A percentile compares a stretch with the other conserved stretches of the same genome.
Conservation (phyloP, 2,888 invertebrate species). For the Spilosoma lubricipeda region DNA sequence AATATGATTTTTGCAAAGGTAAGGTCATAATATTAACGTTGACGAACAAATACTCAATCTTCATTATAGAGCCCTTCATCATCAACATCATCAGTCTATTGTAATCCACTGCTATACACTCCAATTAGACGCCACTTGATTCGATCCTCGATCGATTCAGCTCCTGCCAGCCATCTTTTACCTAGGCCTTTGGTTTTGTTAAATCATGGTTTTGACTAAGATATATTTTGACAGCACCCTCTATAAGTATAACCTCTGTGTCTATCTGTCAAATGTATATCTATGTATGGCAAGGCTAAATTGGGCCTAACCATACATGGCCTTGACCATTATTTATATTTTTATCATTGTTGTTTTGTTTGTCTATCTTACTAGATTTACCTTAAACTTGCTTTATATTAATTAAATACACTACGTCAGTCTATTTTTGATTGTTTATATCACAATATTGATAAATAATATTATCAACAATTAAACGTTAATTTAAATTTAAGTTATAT, state of each 20-base stretch:
- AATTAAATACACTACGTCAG: too few species aligned
- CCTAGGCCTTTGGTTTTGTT: not conserved
- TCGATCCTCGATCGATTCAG: too few species aligned
- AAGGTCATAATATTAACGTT: not conserved
- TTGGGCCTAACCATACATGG: not conserved
- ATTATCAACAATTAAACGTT: not conserved
- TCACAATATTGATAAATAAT: too few species aligned
- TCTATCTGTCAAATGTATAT: not conserved
- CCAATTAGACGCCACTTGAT: too few species aligned
- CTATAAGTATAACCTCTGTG: not conserved
- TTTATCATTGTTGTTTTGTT: not conserved
- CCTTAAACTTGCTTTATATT: too few species aligned
- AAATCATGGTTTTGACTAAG: not conserved
- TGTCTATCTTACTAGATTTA: not conserved
- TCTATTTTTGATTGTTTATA: too few species aligned
- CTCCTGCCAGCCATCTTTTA: too few species aligned
- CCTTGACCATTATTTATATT: not conserved
- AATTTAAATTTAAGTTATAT: not conserved
- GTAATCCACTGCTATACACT: too few species aligned
- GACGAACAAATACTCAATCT: not conserved
- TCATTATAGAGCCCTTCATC: not conserved
- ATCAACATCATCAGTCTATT: too few species aligned
- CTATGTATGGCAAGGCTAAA: not conserved
- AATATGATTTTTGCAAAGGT: not conserved
- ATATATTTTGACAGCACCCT: not conserved